Percentiles rank a stretch among this genome's conserved stretches.
phyloP scores from a whole-genome alignment of 2,797 vertebrate genomes.

The Megalops cyprinoides region DNA sequence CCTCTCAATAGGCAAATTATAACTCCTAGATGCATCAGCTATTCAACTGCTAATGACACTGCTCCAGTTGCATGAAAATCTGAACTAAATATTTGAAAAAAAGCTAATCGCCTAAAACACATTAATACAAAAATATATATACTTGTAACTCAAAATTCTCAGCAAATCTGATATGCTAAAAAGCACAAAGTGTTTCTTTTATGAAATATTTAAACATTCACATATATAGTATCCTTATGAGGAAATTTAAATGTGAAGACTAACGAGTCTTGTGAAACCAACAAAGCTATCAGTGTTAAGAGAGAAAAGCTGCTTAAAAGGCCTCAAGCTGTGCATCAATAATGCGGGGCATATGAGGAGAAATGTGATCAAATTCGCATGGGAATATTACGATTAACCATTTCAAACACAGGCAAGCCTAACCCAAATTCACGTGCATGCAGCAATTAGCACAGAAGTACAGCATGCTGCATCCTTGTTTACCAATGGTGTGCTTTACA shows the following conservation, averaged over 20 bases:
- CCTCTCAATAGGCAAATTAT: too few species aligned
- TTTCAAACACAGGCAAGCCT: neutral
- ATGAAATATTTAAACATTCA: neutral
- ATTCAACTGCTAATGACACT: too few species aligned
- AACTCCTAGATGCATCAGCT: too few species aligned
- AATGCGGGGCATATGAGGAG: neutral
- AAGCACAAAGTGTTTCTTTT: neutral
- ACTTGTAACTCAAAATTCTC: too few species aligned
- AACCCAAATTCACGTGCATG: neutral
- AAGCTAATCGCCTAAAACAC: too few species aligned
- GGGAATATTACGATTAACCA: neutral
- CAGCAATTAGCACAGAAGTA: neutral
- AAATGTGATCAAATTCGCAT: neutral
- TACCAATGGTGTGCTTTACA: neutral
- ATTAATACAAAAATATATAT: neutral
- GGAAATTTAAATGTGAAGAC: neutral
- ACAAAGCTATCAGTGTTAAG: neutral
- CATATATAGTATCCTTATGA: neutral
- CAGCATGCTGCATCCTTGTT: neutral
- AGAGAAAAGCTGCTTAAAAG: neutral
- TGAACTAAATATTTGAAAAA: too few species aligned
- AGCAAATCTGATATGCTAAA: neutral
- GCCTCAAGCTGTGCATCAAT: neutral
- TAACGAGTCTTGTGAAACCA: neutral
- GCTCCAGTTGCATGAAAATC: too few species aligned